Evolutionary conservation across 2,113 vertebrate genomes (phyloP), one percentile per base, ranked within the genome.

Genomic region (Enhydra lutris): DNA sequence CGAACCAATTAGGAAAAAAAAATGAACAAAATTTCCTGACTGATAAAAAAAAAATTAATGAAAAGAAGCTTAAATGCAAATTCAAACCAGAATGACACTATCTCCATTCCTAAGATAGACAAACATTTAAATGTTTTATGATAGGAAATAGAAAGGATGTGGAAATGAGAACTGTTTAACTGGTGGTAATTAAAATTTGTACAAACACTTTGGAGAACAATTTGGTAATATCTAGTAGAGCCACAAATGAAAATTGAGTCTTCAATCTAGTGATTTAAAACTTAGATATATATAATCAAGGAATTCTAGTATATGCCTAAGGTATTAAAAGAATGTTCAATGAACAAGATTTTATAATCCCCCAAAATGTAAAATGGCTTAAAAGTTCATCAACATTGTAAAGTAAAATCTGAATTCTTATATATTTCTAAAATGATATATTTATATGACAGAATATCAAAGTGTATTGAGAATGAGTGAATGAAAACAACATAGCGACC

Each of bases 1-100:
- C 52, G 80, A 82, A 90, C 2, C 21, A 45, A 45, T 29, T 65
- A 67, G 34, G 29, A 69, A 52, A 55, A 55, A 55, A 55, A 57
- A 55, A 47, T 23, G 11, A 76, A 39, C 14, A 91, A 42, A 88
- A 78, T 65, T n/a, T 2, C 63, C 61, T 9, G 86, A 65, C 4
- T 61, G 12, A 82, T 65, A 71, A 94, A 47, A 78, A 47, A 78
- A 69, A 29, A 47, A 74, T 31, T 67, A 84, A 83, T 57, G 4
- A 50, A 87, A 88, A 78, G 23, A 97, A 92, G 7, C 24, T 82
- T 42, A 73, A 91, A 80, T 94, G 39, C 10, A 82, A 95, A 85
- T 59, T 42, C 67, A 95, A 92, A 69, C 3, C 9, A 55, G 87
- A 91, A 31, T 42, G 13, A 71, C 2, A 36, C 24, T 14, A 57